A percentile compares a stretch with the other conserved stretches of the same genome.
phyloP scores from a whole-genome alignment of 2,113 vertebrate species.

The Tor tambroides region DNA sequence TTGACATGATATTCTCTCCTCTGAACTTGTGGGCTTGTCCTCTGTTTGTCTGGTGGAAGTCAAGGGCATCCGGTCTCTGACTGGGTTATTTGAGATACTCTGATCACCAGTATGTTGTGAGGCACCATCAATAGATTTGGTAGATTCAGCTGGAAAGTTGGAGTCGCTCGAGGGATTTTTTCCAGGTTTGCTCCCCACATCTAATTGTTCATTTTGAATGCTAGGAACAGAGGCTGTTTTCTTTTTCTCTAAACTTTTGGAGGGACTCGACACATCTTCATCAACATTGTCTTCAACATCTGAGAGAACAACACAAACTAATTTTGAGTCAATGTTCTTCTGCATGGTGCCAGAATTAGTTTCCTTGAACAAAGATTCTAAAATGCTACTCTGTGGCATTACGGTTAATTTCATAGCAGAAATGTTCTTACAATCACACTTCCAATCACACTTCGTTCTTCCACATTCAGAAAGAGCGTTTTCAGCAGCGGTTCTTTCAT shows the following conservation, averaged over 20 bases:
- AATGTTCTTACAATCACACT: constrained; percentile 1
- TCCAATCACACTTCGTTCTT: not conserved
- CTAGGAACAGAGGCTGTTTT: not conserved
- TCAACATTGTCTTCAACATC: constrained; percentile 29
- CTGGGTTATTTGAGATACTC: not conserved
- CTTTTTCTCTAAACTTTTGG: constrained; percentile 19
- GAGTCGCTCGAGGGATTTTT: not conserved
- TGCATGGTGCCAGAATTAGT: not conserved
- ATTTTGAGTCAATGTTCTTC: not conserved
- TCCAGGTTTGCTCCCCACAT: not conserved
- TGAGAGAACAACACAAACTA: constrained; percentile 24
- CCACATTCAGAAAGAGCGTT: not conserved
- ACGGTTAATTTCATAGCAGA: not conserved
- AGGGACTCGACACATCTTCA: not conserved
- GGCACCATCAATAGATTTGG: not conserved
- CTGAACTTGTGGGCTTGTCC: not conserved
- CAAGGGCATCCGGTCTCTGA: not conserved
- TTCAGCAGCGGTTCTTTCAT: not conserved
- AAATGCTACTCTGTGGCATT: not conserved
- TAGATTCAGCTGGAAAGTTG: not conserved
- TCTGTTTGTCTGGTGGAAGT: constrained; percentile 13
- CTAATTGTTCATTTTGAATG: not conserved
- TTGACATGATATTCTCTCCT: not conserved
- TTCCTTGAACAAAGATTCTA: not conserved
- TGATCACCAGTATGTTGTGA: not conserved